Evolutionary conservation across 2,797 vertebrate genomes (phyloP).

Genomic region (Gallinago solitaria): DNA sequence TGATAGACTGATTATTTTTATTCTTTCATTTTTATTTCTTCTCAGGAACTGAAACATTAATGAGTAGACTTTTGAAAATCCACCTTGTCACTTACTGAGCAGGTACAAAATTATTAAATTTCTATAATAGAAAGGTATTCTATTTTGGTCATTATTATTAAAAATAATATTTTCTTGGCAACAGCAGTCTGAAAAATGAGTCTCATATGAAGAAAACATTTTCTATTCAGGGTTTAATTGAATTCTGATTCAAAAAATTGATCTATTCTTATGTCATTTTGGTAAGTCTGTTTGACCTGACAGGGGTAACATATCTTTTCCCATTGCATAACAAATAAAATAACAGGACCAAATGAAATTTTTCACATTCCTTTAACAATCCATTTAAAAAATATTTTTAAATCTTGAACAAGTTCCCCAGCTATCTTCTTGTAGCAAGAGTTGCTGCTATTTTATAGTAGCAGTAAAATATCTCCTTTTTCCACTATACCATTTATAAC

Average conservation of each 20-base stretch:
- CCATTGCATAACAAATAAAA: not conserved
- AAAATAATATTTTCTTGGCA: constrained; percentile 43
- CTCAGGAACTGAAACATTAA: not conserved
- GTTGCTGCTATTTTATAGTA: not conserved
- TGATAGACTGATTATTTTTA: not conserved
- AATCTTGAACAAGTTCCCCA: not conserved
- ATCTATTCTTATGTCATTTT: constrained; percentile 2
- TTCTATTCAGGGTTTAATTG: constrained; percentile 10
- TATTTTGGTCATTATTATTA: constrained; percentile 32
- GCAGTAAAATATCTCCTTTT: not conserved
- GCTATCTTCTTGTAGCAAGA: not conserved
- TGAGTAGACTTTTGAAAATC: not conserved
- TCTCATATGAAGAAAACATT: constrained; percentile 40
- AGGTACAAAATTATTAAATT: not conserved
- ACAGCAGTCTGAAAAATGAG: constrained; percentile 38
- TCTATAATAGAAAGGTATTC: not conserved
- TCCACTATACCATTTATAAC: not conserved
- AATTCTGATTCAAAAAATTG: not conserved
- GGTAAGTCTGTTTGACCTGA: not conserved
- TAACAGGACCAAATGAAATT: not conserved
- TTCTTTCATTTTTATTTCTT: not conserved
- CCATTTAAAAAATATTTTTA: constrained; percentile 10
- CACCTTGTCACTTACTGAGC: not conserved
- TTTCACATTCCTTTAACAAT: not conserved
- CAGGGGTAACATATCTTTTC: not conserved